Evolutionary conservation across 2,113 vertebrate species (phyloP), one percentile per base, ranked within the genome.

Genomic region (Hyperopisus bebe): DNA sequence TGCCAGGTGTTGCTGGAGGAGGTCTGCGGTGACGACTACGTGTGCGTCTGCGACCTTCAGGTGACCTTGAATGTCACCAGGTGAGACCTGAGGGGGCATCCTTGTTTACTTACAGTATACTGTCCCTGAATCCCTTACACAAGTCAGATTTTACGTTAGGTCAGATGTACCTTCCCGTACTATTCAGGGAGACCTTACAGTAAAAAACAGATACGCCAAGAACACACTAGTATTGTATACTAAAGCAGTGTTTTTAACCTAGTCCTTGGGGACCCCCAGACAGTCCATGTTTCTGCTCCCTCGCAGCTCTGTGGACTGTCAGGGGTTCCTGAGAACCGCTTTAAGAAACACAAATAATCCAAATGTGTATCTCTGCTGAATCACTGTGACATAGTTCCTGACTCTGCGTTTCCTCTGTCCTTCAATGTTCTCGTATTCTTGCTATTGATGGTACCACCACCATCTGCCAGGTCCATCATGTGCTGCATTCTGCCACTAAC

Each of bases 1-100:
- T 86, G 86, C 42, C 55, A 93, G 93, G 90, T 93, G 17, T 2
- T 90, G 58, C 89, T 93, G 90, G 93, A 93, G 62, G 87, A 92
- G 88, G 91, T 93, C n/a, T 93, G 93, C 87, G 93, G 93, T 10
- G 92, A 91, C 42, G 92, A 93, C 89, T 90, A 92, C 15, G 58
- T 92, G 55, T 93, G 93, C 51, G 47, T 91, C 3, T 91, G 91
- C 3, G 91, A 93, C 87, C 90, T 92, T 27, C 48, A 80, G 3
- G 88, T 92, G 48, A 90, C 91, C 39, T 58, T 92, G 7, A 90
- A 86, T 5, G 70, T 91, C 66, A 82, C 87, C 53, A 90, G 92
- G 93, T 93, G 31, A 86, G 53, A 27, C 42, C 15, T 21, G 85
- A 27, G n/a, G 62, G 27, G 10, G 1, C 62, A 31, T 27, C 62